Evolutionary conservation across 2,113 vertebrate genomes (phyloP).

Genomic region (Anarrhichthys ocellatus): DNA sequence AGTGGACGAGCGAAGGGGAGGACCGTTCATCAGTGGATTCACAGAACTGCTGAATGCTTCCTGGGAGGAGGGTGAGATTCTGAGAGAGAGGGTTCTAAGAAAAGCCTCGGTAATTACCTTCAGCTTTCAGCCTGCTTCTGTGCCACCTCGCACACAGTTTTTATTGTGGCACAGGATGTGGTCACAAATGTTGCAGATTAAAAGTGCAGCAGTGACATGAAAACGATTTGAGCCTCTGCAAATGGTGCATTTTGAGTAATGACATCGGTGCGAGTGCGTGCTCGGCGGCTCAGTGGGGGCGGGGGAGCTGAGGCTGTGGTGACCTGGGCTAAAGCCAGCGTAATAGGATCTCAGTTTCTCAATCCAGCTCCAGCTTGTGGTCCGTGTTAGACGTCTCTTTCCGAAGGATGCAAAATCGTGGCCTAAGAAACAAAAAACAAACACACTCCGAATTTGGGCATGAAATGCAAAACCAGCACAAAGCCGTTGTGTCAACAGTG

Average conservation of each 20-base stretch:
- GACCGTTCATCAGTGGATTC: conserved; percentile 82
- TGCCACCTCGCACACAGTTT: conserved; percentile 60
- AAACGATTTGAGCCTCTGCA: conserved; percentile 12
- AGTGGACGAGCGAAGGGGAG: conserved; percentile 75
- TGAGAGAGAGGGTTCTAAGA: conserved; percentile 85
- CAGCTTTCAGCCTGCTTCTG: conserved; percentile 81
- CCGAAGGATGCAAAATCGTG: conserved; percentile 82
- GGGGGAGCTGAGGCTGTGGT: conserved; percentile 39
- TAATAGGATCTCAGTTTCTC: conserved; percentile 78
- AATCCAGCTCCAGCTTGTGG: conserved; percentile 60
- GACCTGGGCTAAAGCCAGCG: conserved; percentile 68
- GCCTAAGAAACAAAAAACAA: conserved; percentile 66
- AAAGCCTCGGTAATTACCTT: conserved; percentile 87
- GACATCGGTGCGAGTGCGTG: conserved; percentile 13
- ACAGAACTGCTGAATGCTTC: conserved; percentile 83
- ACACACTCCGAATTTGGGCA: neutral
- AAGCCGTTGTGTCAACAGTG: neutral
- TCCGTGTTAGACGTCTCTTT: conserved; percentile 55
- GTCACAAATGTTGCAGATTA: conserved; percentile 30
- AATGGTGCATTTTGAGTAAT: conserved; percentile 28
- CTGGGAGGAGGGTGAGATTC: conserved; percentile 83
- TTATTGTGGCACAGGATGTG: conserved; percentile 37
- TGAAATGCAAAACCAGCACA: neutral
- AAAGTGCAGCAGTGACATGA: conserved; percentile 31
- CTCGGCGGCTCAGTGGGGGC: conserved; percentile 45